Percentiles rank a stretch among this genome's conserved stretches.
These are phyloP conservation scores for Otolemur garnettii DNA, from an alignment of 2,113 vertebrate species.

Conservation along the genomic window DNA sequence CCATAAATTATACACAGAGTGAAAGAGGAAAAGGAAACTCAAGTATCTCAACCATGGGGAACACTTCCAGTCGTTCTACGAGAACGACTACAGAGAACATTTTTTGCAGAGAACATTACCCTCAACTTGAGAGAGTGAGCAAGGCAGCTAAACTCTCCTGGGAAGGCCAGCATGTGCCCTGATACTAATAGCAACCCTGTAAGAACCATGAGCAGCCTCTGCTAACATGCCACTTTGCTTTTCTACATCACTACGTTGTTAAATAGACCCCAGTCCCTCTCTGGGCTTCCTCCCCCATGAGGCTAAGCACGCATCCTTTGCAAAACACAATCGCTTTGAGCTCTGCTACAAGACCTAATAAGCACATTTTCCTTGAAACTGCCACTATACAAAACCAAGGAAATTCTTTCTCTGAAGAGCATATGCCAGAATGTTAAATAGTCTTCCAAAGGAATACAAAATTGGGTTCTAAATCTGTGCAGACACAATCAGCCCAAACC, in stretches of 20 bases:
- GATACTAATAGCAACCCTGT: background rate
- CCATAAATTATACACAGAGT: background rate
- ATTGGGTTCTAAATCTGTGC: background rate
- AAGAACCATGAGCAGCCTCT: background rate
- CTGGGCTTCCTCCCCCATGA: background rate
- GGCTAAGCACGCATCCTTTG: background rate
- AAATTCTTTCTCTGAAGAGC: background rate
- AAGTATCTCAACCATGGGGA: background rate
- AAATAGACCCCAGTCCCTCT: background rate
- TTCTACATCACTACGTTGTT: background rate
- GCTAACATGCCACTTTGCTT: background rate
- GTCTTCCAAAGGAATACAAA: slow-evolving; percentile 12
- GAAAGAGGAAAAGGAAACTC: background rate
- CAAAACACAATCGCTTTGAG: slow-evolving; percentile 7
- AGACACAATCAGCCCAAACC: background rate
- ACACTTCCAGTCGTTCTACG: background rate
- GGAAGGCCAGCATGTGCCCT: background rate
- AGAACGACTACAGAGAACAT: too few relatives aligned
- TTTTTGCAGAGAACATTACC: background rate
- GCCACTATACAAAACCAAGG: background rate
- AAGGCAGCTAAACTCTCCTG: background rate
- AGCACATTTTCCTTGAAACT: background rate
- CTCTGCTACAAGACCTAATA: background rate
- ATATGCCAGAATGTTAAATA: background rate
- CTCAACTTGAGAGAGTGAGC: background rate